Conservation (phyloP, 2,888 invertebrate genomes). For the Protophormia terraenovae region DNA sequence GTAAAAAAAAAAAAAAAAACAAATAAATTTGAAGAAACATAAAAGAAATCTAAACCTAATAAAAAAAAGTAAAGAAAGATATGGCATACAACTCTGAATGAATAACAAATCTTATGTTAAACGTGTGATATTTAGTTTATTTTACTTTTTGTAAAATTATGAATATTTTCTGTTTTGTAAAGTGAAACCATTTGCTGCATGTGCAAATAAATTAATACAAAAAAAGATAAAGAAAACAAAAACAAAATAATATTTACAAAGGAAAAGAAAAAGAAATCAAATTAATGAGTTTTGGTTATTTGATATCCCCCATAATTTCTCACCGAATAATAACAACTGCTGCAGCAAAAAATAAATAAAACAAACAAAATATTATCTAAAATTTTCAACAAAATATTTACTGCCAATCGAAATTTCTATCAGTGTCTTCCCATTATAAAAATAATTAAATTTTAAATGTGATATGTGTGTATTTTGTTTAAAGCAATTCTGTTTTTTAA, state of each 20-base stretch:
- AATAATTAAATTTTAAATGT: not conserved
- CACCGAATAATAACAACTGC: not conserved
- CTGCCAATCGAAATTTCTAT: not conserved
- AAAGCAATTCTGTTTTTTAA: not conserved
- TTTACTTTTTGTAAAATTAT: not conserved
- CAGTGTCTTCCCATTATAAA: not conserved
- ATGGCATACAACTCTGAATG: not conserved
- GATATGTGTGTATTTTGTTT: not conserved
- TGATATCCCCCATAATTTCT: constrained; percentile 22
- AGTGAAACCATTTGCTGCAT: constrained; percentile 8
- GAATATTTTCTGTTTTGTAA: not conserved
- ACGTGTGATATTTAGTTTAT: not conserved
- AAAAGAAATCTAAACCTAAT: not conserved
- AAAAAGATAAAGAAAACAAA: not conserved
- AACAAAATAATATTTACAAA: constrained; percentile 17
- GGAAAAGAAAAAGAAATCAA: not conserved
- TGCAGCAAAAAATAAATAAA: not conserved
- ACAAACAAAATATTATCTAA: not conserved
- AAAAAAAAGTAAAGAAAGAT: too few relatives aligned
- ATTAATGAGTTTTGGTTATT: constrained; percentile 14
- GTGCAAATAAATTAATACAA: not conserved
- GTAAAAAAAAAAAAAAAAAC: not conserved
- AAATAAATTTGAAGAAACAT: not conserved
- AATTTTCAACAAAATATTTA: not conserved
- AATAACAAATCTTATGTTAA: not conserved